Base-by-base conservation (phyloP, 1,140 invertebrate genomes). In the Spodoptera frugiperda region DNA sequence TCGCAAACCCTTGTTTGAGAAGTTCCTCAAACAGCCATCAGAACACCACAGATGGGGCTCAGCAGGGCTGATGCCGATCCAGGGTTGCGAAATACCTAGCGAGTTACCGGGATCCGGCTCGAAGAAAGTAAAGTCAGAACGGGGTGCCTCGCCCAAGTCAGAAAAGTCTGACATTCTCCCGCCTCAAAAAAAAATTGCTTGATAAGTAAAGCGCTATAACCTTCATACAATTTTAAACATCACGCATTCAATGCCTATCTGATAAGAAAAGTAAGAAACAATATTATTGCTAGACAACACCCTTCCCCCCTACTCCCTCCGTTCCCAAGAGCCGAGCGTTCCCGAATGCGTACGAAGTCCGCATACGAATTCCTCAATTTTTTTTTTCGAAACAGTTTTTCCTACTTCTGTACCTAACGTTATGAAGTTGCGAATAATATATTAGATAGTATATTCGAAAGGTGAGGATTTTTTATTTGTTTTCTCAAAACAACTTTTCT, bases 341-440 rank as follows among this genome's bases (percentile, higher is more conserved):
- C 54, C 19, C 54, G 54, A 63, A 15, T 19, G 33, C 15, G 44
- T 21, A 61, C 55, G 55, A 46, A n/a, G 71, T 33, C 11, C 30
- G 71, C 71, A 73, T 73, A 61, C 71, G 71, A 73, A 73, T 73
- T 49, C 44, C 12, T 33, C 10, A 14, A 30, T 49, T 14, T 25
- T 25, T 25, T 59, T 73, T 53, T 61, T 46, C 71, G 54, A 61
- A 73, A 19, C 59, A 55, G 49, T 57, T 61, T 61, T 73, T 73
- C 55, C 54, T 73, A 73, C 61, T 61, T 73, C 49, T 73, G 55
- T 61, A 49, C 61, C 54, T 49, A 49, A 11, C 46, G 55, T 73
- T 73, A 73, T 73, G 71, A 61, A 73, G 54, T 73, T 61, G 33
- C 6, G 55, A 59, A 73, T 73, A 73, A 49, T 73, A 59, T 73